These are phyloP conservation scores for Escarpia spicata DNA, from an alignment of 2,888 invertebrate genomes.

Conservation along the genomic window DNA sequence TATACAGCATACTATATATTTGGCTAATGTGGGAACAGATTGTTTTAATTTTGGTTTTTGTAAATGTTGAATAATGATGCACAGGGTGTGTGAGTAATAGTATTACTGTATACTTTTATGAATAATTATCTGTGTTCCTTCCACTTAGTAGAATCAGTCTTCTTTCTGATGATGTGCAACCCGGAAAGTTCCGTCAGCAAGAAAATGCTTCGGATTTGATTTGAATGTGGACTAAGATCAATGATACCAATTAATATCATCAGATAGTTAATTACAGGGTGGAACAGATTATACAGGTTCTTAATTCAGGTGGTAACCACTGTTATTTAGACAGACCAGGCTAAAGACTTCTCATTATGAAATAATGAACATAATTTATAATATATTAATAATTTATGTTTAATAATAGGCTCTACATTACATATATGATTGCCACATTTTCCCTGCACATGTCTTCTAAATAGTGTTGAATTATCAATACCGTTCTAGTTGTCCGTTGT, in stretches of 20 bases:
- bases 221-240: not conserved
- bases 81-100: not conserved
- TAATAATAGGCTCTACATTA: not conserved
- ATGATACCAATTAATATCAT: not conserved
- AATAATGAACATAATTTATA: not conserved
- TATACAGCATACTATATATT: not conserved
- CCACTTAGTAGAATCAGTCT: not conserved
- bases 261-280: not conserved
- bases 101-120: not conserved
- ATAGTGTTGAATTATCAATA: not conserved
- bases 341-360: not conserved
- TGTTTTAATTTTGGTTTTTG: not conserved
- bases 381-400: not conserved
- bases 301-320: not conserved
- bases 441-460: not conserved
- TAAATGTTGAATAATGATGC: not conserved
- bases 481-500: not conserved
- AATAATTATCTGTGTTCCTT: not conserved
- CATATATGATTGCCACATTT: not conserved
- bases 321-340: not conserved
- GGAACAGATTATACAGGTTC: not conserved
- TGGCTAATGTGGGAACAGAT: not conserved
- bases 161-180: not conserved
- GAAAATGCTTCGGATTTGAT: not conserved
- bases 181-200: not conserved